Evolutionary conservation across 1,140 invertebrate genomes (phyloP).

Genomic region (Drosophila sp.): DNA sequence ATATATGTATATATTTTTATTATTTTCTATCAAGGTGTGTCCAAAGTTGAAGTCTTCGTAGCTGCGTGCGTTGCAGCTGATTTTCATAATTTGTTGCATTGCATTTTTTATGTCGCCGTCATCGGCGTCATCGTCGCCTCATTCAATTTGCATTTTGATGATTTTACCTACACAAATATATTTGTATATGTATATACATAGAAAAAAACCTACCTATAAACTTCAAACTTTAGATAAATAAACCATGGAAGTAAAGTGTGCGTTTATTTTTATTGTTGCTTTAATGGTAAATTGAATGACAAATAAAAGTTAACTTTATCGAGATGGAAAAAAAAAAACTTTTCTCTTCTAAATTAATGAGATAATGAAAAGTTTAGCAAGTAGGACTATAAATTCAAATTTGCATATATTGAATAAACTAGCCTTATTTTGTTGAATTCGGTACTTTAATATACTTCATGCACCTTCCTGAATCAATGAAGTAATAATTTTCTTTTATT

Average conservation of each 20-base stretch:
- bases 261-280: constrained; percentile 9
- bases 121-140: constrained; percentile 45
- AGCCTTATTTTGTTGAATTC: too few species aligned
- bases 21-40: constrained; percentile 37
- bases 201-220: constrained; percentile 35
- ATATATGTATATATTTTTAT: constrained; percentile 40
- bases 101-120: constrained; percentile 69
- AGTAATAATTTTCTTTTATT: too few species aligned
- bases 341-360: neutral
- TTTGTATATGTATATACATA: constrained; percentile 34
- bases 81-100: constrained; percentile 75
- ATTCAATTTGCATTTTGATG: constrained; percentile 72
- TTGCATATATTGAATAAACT: too few species aligned
- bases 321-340: neutral
- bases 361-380: too few species aligned
- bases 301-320: neutral
- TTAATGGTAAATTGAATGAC: constrained; percentile 14
- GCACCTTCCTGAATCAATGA: too few species aligned
- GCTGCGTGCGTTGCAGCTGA: constrained; percentile 27
- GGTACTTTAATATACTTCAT: too few species aligned
- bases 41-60: constrained; percentile 33
- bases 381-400: too few species aligned
- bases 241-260: neutral
- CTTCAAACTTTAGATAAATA: constrained; percentile 54
- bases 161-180: constrained; percentile 39